Evolutionary conservation across 2,797 vertebrate genomes (phyloP).

Genomic region (Nyctalus aviator): DNA sequence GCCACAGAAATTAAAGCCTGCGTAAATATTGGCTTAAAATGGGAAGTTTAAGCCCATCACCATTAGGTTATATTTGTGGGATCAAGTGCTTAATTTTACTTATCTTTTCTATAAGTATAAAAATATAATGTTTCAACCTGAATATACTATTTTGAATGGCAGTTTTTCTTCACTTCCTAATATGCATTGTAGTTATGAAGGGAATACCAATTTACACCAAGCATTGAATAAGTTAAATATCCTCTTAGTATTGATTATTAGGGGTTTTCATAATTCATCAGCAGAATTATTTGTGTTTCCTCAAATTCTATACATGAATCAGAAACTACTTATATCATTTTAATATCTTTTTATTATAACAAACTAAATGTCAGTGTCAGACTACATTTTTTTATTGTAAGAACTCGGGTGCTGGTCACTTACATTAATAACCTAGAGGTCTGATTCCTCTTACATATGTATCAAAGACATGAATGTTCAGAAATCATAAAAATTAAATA

Average conservation of each 20-base stretch:
- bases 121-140: constrained; percentile 30
- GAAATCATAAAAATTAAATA: constrained; percentile 61
- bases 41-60: background rate
- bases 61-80: background rate
- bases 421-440: constrained; percentile 46
- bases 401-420: constrained; percentile 56
- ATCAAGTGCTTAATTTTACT: constrained; percentile 39
- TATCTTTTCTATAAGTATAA: constrained; percentile 42
- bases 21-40: background rate
- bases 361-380: constrained; percentile 57
- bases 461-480: constrained; percentile 18
- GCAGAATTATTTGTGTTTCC: constrained; percentile 54
- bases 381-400: constrained; percentile 12
- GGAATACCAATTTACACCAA: constrained; percentile 53
- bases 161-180: constrained; percentile 45
- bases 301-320: constrained; percentile 14
- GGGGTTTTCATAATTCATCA: constrained; percentile 33
- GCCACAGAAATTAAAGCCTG: constrained; percentile 17
- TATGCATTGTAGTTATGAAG: constrained; percentile 38
- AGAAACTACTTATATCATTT: constrained; percentile 19
- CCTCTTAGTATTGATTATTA: constrained; percentile 35
- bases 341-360: constrained; percentile 51
- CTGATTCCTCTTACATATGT: background rate
- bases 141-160: background rate
- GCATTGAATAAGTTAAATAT: constrained; percentile 42